Evolutionary conservation across 2,888 invertebrate genomes (phyloP).

Genomic region (Noctua comes): DNA sequence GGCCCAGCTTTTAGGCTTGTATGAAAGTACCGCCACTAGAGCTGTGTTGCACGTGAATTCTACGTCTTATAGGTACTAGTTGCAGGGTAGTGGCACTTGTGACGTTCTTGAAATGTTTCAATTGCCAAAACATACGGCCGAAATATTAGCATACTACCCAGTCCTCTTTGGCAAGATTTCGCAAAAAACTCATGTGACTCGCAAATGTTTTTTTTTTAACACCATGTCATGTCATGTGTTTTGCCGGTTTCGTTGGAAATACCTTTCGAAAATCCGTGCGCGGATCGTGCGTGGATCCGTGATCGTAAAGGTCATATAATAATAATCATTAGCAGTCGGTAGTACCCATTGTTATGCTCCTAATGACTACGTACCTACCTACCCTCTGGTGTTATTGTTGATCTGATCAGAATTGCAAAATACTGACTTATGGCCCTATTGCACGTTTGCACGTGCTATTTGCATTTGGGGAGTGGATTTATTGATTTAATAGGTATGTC

Average conservation of each 20-base stretch:
- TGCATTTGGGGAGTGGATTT: slow-evolving; percentile 13
- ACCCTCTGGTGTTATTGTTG: slow-evolving; percentile 22
- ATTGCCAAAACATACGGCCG: background rate
- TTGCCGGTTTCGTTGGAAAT: slow-evolving; percentile 11
- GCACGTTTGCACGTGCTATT: slow-evolving; percentile 31
- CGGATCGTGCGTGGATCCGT: slow-evolving; percentile 21
- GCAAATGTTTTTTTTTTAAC: slow-evolving; percentile 11
- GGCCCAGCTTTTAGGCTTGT: background rate
- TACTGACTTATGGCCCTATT: slow-evolving; percentile 4
- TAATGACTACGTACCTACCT: slow-evolving; percentile 41
- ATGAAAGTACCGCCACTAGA: background rate
- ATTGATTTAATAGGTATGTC: background rate
- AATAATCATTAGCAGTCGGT: slow-evolving; percentile 25
- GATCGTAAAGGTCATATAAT: slow-evolving; percentile 38
- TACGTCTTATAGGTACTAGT: background rate
- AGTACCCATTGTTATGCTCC: slow-evolving; percentile 24
- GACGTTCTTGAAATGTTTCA: background rate
- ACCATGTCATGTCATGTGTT: slow-evolving; percentile 29
- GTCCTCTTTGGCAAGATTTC: slow-evolving; percentile 2
- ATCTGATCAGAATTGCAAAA: slow-evolving; percentile 39
- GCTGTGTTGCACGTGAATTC: background rate
- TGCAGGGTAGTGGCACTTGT: background rate
- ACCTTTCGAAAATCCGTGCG: slow-evolving; percentile 23
- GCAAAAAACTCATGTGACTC: slow-evolving; percentile 19
- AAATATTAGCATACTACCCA: background rate